Base-by-base conservation (phyloP, 2,113 vertebrate genomes). In the Notothenia rossii region DNA sequence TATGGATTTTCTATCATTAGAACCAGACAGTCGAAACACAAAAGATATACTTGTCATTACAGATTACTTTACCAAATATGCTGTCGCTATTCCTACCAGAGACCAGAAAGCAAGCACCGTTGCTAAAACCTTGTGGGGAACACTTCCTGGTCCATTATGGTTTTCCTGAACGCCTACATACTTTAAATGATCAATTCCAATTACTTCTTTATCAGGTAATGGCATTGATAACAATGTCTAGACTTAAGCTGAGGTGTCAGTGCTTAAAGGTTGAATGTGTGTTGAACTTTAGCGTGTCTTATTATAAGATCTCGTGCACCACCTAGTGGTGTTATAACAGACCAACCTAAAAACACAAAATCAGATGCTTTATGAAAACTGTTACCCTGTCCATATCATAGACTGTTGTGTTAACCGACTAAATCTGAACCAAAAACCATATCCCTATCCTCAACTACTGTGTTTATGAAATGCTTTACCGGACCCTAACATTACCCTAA, bases 241-340 rank as follows among this genome's bases (percentile, higher is more conserved):
- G 15, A 36, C 48, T 75, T 14, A 14, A 62, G 2, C 17, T 51
- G 53, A 25, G 18, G 29, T 29, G 2, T 61, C 54, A 51, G 6
- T 72, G 29, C 7, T 67, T 2, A 45, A 6, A 6, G 8, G 43
- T 7, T 18, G 33, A 17, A 9, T n/a, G n/a, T 10, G 12, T 46
- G 53, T 14, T 45, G 45, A n/a, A 13, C 1, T 12, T 22, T 5
- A 9, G 4, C 17, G 15, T 11, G 13, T 22, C 6, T 60, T 7
- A 68, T 36, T 58, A 25, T 33, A 45, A 4, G 63, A 78, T 43
- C 50, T 85, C 7, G 10, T 40, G 55, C 87, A 22, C 89, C 87
- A 88, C 70, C 90, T 76, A 69, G 89, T 81, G 93, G 88, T 46
- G 2, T 18, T 15, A 8, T 2, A 54, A 17, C 7, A 81, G 29